Conservation (phyloP, 2,888 invertebrate species). For the Atethmia centrago region DNA sequence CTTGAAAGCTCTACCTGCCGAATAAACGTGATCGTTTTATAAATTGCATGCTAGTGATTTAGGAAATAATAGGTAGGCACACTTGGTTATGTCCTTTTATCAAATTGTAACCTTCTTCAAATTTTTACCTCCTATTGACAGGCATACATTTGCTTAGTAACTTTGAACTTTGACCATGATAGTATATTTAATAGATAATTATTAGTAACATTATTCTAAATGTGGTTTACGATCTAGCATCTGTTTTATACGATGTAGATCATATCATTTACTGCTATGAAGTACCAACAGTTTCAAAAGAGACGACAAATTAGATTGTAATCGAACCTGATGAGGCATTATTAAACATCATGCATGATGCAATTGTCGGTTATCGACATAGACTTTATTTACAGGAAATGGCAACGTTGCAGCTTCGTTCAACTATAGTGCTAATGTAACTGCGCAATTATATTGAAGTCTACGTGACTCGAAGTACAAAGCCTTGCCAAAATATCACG, state of each 20-base stretch:
- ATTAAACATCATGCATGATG: conserved; percentile 26
- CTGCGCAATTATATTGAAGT: conserved; percentile 66
- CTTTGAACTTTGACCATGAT: conserved; percentile 4
- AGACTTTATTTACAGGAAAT: conserved; percentile 72
- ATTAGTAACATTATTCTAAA: neutral
- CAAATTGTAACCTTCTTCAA: conserved; percentile 39
- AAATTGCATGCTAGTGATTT: conserved; percentile 51
- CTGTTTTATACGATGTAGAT: neutral
- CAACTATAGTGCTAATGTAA: conserved; percentile 69
- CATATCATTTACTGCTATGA: neutral
- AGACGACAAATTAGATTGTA: conserved; percentile 24
- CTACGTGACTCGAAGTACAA: conserved; percentile 82
- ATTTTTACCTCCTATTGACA: conserved; percentile 7
- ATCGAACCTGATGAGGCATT: conserved; percentile 18
- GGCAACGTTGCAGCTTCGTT: conserved; percentile 68
- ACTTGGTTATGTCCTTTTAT: conserved; percentile 44
- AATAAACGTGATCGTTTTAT: conserved; percentile 63
- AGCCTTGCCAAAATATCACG: conserved; percentile 72
- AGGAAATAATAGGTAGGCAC: conserved; percentile 48
- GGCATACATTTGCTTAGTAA: neutral
- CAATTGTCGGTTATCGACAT: conserved; percentile 28
- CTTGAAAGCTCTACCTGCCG: conserved; percentile 54
- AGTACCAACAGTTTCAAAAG: conserved; percentile 17
- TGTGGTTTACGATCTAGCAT: conserved; percentile 4
- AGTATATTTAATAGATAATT: conserved; percentile 1